Evolutionary conservation across 2,888 invertebrate genomes (phyloP).

Genomic region (Hipparchia semele): DNA sequence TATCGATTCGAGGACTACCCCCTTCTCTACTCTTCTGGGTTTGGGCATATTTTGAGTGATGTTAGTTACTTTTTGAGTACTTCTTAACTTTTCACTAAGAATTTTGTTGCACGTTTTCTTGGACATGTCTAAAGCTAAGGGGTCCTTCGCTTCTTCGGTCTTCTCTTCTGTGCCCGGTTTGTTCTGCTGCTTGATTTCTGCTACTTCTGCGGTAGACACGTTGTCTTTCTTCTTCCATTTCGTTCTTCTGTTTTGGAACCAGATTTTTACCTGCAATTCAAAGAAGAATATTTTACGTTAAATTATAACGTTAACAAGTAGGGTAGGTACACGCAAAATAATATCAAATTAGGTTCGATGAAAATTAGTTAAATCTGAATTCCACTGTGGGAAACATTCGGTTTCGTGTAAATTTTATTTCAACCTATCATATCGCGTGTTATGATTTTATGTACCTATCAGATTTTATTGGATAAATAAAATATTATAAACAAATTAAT

Average conservation of each 20-base stretch:
- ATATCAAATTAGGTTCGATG: too few relatives aligned
- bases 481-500: too few relatives aligned
- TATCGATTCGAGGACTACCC: slow-evolving; percentile 65
- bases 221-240: slow-evolving; percentile 96
- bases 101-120: slow-evolving; percentile 71
- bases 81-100: slow-evolving; percentile 68
- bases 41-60: slow-evolving; percentile 55
- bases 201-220: slow-evolving; percentile 93
- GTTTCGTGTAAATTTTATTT: too few relatives aligned
- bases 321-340: too few relatives aligned
- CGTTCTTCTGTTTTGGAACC: slow-evolving; percentile 92
- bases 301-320: too few relatives aligned
- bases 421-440: too few relatives aligned
- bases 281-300: too few relatives aligned
- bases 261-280: slow-evolving; percentile 91
- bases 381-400: too few relatives aligned
- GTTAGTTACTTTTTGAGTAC: slow-evolving; percentile 50
- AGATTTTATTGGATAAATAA: too few relatives aligned
- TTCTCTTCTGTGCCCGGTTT: slow-evolving; percentile 63
- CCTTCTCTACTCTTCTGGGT: slow-evolving; percentile 70
- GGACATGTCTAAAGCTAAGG: slow-evolving; percentile 72
- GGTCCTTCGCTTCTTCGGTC: slow-evolving; percentile 60
- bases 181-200: slow-evolving; percentile 88
- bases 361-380: too few relatives aligned
- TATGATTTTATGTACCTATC: too few relatives aligned